A percentile compares a stretch with the other conserved stretches of the same genome.
Conservation (phyloP, 2,797 vertebrate species). For the Lithobates sylvaticus region DNA sequence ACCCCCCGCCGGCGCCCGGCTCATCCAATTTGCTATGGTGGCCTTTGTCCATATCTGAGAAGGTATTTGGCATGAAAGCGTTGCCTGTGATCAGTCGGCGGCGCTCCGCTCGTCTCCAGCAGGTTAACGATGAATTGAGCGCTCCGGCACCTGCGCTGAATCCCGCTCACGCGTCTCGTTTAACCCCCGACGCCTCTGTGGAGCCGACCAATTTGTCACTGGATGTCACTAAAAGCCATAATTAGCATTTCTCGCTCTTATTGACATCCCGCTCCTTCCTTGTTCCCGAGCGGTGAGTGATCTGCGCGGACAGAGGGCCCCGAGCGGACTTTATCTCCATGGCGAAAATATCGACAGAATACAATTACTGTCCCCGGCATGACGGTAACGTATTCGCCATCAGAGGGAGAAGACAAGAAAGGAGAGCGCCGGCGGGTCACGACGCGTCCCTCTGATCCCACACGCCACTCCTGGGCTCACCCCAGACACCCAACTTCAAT, state of each 20-base stretch:
- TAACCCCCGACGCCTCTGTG: slow-evolving; percentile 60
- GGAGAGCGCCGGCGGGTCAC: background rate
- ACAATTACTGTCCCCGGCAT: slow-evolving; percentile 87
- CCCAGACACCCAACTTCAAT: background rate
- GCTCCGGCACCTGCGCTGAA: slow-evolving; percentile 15
- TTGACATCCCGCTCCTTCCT: slow-evolving; percentile 85
- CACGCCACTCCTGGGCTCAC: background rate
- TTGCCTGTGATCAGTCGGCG: background rate
- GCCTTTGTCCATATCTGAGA: background rate
- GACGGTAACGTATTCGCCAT: slow-evolving; percentile 77
- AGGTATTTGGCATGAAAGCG: slow-evolving; percentile 25
- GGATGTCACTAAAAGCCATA: slow-evolving; percentile 79
- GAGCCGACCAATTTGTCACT: slow-evolving; percentile 44
- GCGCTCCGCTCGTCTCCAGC: slow-evolving; percentile 10
- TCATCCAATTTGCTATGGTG: slow-evolving; percentile 18
- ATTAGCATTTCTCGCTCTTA: slow-evolving; percentile 92
- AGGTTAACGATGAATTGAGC: background rate
- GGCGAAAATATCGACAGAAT: slow-evolving; percentile 88
- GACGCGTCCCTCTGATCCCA: slow-evolving; percentile 17
- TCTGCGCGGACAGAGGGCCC: slow-evolving; percentile 80
- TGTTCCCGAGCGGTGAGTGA: slow-evolving; percentile 83
- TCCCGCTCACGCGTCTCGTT: slow-evolving; percentile 46
- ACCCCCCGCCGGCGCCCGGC: background rate
- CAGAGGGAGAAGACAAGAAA: slow-evolving; percentile 57
- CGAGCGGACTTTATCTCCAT: slow-evolving; percentile 82